These are phyloP conservation scores for Anarrhichthys ocellatus DNA, from an alignment of 2,113 vertebrate species.

Conservation along the genomic window DNA sequence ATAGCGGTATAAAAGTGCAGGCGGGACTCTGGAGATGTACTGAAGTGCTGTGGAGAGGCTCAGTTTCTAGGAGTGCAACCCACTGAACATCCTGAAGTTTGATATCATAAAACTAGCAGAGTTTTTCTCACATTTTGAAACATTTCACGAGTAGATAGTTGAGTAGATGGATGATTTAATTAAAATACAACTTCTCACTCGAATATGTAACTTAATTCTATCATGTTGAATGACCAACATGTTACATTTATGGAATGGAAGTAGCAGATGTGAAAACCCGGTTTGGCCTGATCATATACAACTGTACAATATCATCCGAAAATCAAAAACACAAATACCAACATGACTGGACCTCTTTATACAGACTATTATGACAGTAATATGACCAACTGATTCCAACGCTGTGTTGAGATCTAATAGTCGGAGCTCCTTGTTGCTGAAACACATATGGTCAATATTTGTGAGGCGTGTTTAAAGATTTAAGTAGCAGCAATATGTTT, in stretches of 20 bases:
- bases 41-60: conserved; percentile 2
- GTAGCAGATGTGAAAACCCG: too few relatives aligned
- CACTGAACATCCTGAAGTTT: not conserved
- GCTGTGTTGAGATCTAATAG: not conserved
- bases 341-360: too few relatives aligned
- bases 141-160: not conserved
- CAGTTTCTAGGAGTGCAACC: conserved; percentile 4
- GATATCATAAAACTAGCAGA: not conserved
- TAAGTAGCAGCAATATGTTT: not conserved
- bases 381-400: not conserved
- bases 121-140: not conserved
- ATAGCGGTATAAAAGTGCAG: not conserved
- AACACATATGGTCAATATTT: not conserved
- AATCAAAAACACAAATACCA: too few relatives aligned
- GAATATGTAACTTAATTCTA: not conserved
- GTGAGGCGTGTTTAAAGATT: not conserved
- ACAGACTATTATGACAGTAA: not conserved
- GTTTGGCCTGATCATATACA: not conserved
- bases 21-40: conserved; percentile 11
- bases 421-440: not conserved
- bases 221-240: not conserved
- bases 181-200: not conserved
- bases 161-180: not conserved
- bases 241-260: not conserved
- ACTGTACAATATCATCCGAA: too few relatives aligned